Evolutionary conservation across 2,797 vertebrate species (phyloP).

Genomic region (Orientallactaga sibirica): DNA sequence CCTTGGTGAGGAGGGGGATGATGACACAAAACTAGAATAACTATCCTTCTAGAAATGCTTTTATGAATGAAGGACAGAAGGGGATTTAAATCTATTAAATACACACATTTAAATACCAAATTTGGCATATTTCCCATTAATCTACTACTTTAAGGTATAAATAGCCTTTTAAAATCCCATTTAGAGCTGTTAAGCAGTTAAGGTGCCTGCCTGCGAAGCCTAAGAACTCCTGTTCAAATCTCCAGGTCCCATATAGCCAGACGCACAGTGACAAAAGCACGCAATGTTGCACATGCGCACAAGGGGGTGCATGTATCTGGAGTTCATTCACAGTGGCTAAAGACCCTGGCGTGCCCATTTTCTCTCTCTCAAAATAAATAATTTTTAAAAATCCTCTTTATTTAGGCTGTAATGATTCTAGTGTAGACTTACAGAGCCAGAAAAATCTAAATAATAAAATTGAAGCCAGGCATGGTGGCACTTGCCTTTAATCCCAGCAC

Average conservation of each 20-base stretch:
- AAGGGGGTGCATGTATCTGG: too few species aligned
- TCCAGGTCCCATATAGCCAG: too few species aligned
- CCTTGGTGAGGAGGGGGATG: not conserved
- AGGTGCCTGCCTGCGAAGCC: too few species aligned
- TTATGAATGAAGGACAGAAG: not conserved
- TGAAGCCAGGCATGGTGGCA: not conserved
- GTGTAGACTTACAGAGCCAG: constrained; percentile 1
- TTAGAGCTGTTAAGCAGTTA: not conserved
- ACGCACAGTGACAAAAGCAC: too few species aligned
- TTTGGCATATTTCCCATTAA: constrained; percentile 24
- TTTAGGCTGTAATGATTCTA: constrained; percentile 45
- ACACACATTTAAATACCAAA: constrained; percentile 56
- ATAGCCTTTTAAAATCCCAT: constrained; percentile 52
- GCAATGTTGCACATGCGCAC: too few species aligned
- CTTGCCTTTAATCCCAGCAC: not conserved
- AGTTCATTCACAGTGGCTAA: too few species aligned
- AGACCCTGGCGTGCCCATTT: too few species aligned
- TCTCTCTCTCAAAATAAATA: too few species aligned
- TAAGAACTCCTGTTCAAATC: too few species aligned
- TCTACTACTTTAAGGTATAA: constrained; percentile 16
- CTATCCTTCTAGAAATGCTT: constrained; percentile 39
- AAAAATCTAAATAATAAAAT: not conserved
- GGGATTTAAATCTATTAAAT: not conserved
- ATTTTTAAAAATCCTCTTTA: not conserved
- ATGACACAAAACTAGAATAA: constrained; percentile 2